Evolutionary conservation across 2,113 vertebrate genomes (phyloP).

Genomic region (Pseudolaguvia tuberculata): DNA sequence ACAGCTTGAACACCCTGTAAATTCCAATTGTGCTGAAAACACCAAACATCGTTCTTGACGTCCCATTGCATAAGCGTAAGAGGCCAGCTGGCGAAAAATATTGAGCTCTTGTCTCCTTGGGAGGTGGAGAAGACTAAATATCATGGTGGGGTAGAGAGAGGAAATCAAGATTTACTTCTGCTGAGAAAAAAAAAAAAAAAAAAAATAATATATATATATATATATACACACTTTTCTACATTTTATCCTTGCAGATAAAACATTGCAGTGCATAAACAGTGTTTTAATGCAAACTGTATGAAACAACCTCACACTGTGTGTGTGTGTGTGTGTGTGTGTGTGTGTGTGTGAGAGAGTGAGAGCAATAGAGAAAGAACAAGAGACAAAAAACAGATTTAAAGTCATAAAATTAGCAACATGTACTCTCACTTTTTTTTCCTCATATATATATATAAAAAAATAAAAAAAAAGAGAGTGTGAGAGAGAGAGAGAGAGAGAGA

Average conservation of each 20-base stretch:
- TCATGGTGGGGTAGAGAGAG: neutral
- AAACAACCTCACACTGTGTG: neutral
- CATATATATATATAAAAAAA: neutral
- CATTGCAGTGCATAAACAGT: neutral
- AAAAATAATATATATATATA: no score
- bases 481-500: neutral
- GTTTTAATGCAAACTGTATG: neutral
- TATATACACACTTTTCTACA: neutral
- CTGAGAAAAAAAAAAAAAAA: neutral
- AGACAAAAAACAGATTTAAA: no score
- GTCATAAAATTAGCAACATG: no score
- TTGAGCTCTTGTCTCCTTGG: constrained; percentile 17
- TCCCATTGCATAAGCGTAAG: constrained; percentile 40
- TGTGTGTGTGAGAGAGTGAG: no score
- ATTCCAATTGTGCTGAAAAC: constrained; percentile 32
- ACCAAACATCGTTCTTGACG: constrained; percentile 20
- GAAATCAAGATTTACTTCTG: constrained; percentile 22
- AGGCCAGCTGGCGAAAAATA: constrained; percentile 49
- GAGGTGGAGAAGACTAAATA: constrained; percentile 28
- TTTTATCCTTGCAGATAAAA: neutral
- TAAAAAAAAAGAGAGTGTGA: neutral
- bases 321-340: no score
- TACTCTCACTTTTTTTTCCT: no score
- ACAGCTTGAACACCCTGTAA: constrained; percentile 20
- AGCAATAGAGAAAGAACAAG: no score